These are phyloP conservation scores for Jordanella pulchra DNA, from an alignment of 2,797 vertebrate species.

Conservation along the genomic window DNA sequence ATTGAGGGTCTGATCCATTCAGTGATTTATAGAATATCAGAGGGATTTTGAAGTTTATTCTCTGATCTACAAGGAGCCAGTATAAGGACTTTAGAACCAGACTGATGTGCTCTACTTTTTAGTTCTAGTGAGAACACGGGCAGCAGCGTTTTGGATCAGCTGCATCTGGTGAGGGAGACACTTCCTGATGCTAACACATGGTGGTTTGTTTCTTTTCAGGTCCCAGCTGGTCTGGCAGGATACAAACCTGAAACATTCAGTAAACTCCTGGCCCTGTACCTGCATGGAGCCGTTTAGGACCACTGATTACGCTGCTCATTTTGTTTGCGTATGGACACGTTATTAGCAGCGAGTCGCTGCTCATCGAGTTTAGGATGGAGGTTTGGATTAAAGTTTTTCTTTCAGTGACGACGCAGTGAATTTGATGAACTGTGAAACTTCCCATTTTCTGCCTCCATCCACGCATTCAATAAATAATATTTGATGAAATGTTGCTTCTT, in stretches of 20 bases:
- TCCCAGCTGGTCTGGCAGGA: conserved; percentile 87
- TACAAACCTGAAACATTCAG: conserved; percentile 89
- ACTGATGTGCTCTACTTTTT: too few relatives aligned
- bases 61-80: too few relatives aligned
- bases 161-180: neutral
- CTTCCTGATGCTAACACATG: conserved; percentile 14
- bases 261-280: conserved; percentile 92
- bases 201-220: conserved; percentile 71
- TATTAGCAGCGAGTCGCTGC: neutral
- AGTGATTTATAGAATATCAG: too few relatives aligned
- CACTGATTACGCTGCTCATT: rapidly evolving
- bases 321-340: neutral
- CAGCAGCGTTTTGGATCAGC: neutral
- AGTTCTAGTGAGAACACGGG: too few relatives aligned
- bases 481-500: neutral
- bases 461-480: neutral
- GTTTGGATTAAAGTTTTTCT: neutral
- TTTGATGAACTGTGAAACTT: neutral
- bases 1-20: too few relatives aligned
- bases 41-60: too few relatives aligned
- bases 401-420: neutral
- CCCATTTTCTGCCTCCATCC: neutral
- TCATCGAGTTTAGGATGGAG: neutral
- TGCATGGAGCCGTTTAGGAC: conserved; percentile 85
- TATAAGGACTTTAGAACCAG: too few relatives aligned